These are phyloP conservation scores for Phorcus lineatus DNA, from an alignment of 2,888 invertebrate genomes.

Conservation along the genomic window DNA sequence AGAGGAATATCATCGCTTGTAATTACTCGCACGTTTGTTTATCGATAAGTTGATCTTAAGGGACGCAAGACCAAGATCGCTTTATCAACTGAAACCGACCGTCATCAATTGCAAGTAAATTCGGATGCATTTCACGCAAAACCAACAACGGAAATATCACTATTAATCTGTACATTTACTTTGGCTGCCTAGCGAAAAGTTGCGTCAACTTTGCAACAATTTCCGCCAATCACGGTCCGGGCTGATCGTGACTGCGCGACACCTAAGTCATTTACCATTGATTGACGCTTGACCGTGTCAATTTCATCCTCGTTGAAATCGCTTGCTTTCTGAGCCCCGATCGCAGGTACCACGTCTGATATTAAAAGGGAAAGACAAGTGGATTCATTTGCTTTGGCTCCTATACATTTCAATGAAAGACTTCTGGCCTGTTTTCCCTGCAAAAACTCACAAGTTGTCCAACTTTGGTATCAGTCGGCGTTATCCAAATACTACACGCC, in stretches of 20 bases:
- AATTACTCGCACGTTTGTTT: conserved; percentile 20
- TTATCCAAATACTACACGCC: neutral
- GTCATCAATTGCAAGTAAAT: conserved; percentile 4
- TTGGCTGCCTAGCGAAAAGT: conserved; percentile 20
- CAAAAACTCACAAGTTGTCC: conserved; percentile 2
- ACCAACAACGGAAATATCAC: conserved; percentile 23
- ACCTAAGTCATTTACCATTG: conserved; percentile 20
- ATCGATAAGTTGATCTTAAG: conserved; percentile 19
- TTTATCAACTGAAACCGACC: conserved; percentile 23
- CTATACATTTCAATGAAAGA: neutral
- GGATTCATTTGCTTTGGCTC: neutral
- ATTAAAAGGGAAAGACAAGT: conserved; percentile 17
- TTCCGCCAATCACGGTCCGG: conserved; percentile 17
- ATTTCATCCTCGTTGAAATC: conserved; percentile 5
- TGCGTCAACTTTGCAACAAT: conserved; percentile 25
- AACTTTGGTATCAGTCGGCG: neutral
- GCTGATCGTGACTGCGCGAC: conserved; percentile 14
- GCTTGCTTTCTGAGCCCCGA: neutral
- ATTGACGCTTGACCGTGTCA: conserved; percentile 5
- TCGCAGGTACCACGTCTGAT: neutral
- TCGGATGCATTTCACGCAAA: conserved; percentile 24
- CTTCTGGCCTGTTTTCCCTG: neutral
- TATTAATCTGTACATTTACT: conserved; percentile 18
- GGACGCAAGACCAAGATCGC: neutral
- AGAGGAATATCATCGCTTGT: conserved; percentile 22